Conservation (phyloP, 2,888 invertebrate species). For the Epirrhoe alternata region DNA sequence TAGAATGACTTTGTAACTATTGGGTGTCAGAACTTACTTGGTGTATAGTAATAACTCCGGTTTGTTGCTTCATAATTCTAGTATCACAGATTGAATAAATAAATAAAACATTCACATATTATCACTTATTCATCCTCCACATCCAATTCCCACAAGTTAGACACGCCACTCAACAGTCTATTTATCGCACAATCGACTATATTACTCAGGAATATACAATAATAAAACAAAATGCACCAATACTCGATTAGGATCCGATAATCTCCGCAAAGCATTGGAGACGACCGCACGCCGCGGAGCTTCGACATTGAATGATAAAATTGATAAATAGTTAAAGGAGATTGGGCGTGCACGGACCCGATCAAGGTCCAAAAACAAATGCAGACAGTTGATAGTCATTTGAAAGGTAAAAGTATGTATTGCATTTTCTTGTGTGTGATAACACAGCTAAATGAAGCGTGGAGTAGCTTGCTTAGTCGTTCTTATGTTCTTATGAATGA, state of each 20-base stretch:
- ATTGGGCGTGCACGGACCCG: constrained; percentile 46
- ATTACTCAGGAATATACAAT: constrained; percentile 70
- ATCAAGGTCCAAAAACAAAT: too few species aligned
- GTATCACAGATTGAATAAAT: constrained; percentile 81
- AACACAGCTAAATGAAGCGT: too few species aligned
- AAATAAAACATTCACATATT: constrained; percentile 46
- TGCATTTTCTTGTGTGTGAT: too few species aligned
- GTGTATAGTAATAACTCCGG: constrained; percentile 73
- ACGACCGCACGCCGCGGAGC: constrained; percentile 59
- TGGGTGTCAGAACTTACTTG: constrained; percentile 60
- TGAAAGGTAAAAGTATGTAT: too few species aligned
- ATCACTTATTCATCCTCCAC: constrained; percentile 62
- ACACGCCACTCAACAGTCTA: constrained; percentile 50
- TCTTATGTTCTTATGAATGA: too few species aligned
- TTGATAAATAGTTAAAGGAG: constrained; percentile 30
- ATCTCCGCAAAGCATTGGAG: constrained; percentile 56
- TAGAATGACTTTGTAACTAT: too few species aligned
- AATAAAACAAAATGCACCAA: constrained; percentile 69
- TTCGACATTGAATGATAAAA: constrained; percentile 55
- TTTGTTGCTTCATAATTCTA: constrained; percentile 65
- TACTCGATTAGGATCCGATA: constrained; percentile 66
- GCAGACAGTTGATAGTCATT: too few species aligned
- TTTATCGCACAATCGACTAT: constrained; percentile 65
- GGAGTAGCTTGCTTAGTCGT: too few species aligned
- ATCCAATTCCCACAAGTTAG: constrained; percentile 61